Evolutionary conservation across 2,797 vertebrate species (phyloP).

Genomic region (Phyllotis vaccarum): DNA sequence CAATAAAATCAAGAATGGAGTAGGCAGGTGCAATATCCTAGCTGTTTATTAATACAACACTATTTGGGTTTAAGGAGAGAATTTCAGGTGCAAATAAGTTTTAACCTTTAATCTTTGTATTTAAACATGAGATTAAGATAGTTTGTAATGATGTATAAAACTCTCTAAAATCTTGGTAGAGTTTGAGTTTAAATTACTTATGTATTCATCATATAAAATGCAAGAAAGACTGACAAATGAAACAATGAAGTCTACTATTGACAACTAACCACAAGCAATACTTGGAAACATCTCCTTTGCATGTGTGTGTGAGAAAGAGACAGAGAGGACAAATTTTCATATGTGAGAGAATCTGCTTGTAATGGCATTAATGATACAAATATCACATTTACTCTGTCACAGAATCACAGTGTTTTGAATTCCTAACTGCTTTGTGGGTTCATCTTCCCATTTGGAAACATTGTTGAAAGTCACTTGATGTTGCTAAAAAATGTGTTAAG

Average conservation of each 20-base stretch:
- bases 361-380: background rate
- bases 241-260: background rate
- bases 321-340: background rate
- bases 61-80: background rate
- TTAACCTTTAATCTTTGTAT: background rate
- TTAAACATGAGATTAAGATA: conserved; percentile 11
- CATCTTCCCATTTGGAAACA: background rate
- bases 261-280: background rate
- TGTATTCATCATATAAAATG: background rate
- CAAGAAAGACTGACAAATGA: background rate
- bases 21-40: background rate
- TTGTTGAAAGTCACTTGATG: background rate
- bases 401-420: background rate
- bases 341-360: background rate
- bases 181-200: background rate
- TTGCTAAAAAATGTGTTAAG: background rate
- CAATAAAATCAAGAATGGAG: conserved; percentile 43
- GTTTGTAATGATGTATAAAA: background rate
- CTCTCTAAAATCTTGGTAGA: background rate
- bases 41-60: background rate
- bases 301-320: background rate
- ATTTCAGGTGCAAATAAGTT: background rate
- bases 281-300: background rate
- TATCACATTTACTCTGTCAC: background rate
- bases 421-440: background rate